Percentiles rank a stretch among this genome's conserved stretches.
phyloP scores from a whole-genome alignment of 2,113 vertebrate species.

The Sebastes schlegelii region DNA sequence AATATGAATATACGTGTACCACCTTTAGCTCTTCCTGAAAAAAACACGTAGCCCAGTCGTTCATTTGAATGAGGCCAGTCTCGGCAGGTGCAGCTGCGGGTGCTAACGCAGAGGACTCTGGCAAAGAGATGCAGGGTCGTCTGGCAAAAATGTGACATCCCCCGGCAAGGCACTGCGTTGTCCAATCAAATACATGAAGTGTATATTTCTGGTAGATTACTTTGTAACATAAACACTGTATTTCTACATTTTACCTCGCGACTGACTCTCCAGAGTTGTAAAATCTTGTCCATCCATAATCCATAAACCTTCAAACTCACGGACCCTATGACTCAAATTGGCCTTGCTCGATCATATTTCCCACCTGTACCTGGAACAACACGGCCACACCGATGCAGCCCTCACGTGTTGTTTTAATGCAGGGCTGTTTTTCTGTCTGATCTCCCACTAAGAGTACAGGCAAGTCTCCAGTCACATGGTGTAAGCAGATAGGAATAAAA shows the following conservation, averaged over 20 bases:
- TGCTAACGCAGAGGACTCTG: too few species aligned
- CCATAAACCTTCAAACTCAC: background rate
- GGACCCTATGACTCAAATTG: background rate
- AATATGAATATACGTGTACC: background rate
- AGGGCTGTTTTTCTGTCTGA: background rate
- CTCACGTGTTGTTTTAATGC: background rate
- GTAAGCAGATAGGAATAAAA: conserved; percentile 1
- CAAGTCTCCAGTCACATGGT: background rate
- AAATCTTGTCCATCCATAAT: background rate
- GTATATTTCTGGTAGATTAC: background rate
- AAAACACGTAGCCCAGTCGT: background rate
- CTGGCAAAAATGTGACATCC: too few species aligned
- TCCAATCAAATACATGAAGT: background rate
- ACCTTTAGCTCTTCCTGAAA: too few species aligned
- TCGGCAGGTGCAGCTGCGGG: too few species aligned
- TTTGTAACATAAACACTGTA: background rate
- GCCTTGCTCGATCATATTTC: background rate
- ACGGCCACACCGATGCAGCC: background rate
- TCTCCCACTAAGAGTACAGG: background rate
- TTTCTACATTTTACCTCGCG: background rate
- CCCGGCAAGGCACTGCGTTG: background rate
- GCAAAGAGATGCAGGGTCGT: too few species aligned
- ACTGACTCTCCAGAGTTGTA: background rate
- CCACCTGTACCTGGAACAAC: background rate
- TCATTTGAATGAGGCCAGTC: too few species aligned